These are phyloP conservation scores for Rhamnusium bicolor DNA, from an alignment of 2,888 invertebrate species.

Conservation along the genomic window DNA sequence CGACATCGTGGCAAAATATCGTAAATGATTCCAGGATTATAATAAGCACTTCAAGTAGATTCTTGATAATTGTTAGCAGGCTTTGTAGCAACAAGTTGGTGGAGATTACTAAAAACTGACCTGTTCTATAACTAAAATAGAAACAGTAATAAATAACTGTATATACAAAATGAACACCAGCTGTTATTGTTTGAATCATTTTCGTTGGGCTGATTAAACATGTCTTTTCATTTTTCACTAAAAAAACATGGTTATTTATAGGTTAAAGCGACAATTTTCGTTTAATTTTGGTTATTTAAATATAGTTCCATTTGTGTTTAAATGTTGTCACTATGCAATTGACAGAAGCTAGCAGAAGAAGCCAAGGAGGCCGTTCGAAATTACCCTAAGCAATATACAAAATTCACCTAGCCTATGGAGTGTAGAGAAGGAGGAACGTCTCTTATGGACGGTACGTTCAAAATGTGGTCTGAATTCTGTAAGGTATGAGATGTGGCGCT, in stretches of 20 bases:
- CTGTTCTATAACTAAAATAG: conserved; percentile 28
- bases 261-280: not conserved
- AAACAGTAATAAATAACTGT: conserved; percentile 25
- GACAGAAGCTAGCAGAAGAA: no score
- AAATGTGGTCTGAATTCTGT: no score
- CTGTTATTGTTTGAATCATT: conserved; percentile 20
- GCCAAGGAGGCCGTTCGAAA: no score
- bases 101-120: conserved; percentile 25
- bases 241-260: not conserved
- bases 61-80: not conserved
- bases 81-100: not conserved
- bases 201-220: not conserved
- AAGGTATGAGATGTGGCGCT: no score
- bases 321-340: no score
- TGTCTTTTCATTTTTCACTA: not conserved
- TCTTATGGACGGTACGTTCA: no score
- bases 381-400: no score
- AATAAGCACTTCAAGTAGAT: not conserved
- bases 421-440: no score
- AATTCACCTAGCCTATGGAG: no score
- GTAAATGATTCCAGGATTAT: conserved; percentile 21
- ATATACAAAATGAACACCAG: conserved; percentile 1
- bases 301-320: not conserved
- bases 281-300: not conserved
- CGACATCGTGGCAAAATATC: conserved; percentile 28